These are phyloP conservation scores for Potorous gilbertii DNA, from an alignment of 2,797 vertebrate genomes.

Conservation along the genomic window DNA sequence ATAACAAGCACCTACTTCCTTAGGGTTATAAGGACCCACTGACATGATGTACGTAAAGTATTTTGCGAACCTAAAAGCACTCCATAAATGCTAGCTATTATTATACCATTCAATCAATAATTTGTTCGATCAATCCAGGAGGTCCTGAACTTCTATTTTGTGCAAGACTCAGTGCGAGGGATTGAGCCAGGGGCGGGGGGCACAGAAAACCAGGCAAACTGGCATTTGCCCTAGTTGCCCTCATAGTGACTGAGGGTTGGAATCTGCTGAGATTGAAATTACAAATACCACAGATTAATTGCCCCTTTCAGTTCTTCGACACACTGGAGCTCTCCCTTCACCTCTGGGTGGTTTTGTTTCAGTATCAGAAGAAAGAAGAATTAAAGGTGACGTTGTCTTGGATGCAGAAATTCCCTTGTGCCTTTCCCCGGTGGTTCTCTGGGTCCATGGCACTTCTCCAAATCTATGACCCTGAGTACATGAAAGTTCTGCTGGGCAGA, in stretches of 20 bases:
- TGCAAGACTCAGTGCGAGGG: neutral
- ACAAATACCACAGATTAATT: neutral
- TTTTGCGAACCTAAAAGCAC: neutral
- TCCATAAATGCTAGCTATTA: neutral
- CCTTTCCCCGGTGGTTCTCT: constrained; percentile 28
- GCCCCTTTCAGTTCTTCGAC: neutral
- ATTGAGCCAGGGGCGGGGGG: neutral
- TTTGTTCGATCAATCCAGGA: neutral
- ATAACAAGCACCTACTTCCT: neutral
- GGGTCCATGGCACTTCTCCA: accelerated
- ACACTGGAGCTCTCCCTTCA: neutral
- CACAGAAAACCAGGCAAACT: neutral
- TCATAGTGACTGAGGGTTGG: neutral
- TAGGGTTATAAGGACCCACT: neutral
- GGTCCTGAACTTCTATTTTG: neutral
- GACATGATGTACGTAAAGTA: neutral
- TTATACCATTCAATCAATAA: neutral
- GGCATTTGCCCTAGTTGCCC: neutral
- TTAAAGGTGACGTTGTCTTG: neutral
- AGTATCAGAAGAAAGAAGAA: neutral
- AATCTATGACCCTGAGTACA: constrained; percentile 63
- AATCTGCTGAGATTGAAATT: neutral
- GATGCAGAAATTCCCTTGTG: constrained; percentile 39
- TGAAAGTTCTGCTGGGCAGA: constrained; percentile 55
- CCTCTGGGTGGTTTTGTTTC: neutral